A percentile compares a stretch with the other conserved stretches of the same genome.
phyloP scores from a whole-genome alignment of 1,140 invertebrate genomes.

The Camponotus vicinus region DNA sequence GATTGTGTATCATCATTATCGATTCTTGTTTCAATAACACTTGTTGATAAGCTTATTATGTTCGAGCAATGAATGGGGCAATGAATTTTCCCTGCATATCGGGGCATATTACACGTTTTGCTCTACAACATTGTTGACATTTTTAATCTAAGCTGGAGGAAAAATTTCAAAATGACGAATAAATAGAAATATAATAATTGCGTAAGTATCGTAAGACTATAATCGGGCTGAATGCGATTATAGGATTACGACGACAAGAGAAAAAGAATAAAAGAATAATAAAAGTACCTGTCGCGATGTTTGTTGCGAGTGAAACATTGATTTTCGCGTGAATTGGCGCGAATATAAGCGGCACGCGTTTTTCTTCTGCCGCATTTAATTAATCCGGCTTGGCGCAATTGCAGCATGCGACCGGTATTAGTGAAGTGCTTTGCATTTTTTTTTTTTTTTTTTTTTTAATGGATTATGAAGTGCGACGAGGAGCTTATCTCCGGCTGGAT shows the following conservation, averaged over 20 bases:
- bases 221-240: background rate
- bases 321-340: slow-evolving; percentile 38
- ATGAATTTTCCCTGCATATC: too few species aligned
- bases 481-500: slow-evolving; percentile 33
- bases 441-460: slow-evolving; percentile 55
- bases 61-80: too few species aligned
- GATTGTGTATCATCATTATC: too few species aligned
- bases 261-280: background rate
- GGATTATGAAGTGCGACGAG: slow-evolving; percentile 59
- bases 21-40: too few species aligned
- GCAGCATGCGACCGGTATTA: slow-evolving; percentile 47
- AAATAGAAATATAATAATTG: background rate
- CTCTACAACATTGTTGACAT: background rate
- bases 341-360: slow-evolving; percentile 52
- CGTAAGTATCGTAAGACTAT: background rate
- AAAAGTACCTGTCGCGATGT: slow-evolving; percentile 42
- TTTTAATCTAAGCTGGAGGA: background rate
- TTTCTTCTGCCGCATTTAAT: slow-evolving; percentile 53
- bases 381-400: slow-evolving; percentile 27
- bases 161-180: background rate
- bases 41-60: too few species aligned
- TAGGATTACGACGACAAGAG: background rate
- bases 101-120: too few species aligned
- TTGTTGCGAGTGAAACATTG: slow-evolving; percentile 9
- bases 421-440: slow-evolving; percentile 63